Percentiles rank a stretch among this genome's conserved stretches.
phyloP scores from a whole-genome alignment of 2,888 invertebrate species.

The Embidobia sp. region DNA sequence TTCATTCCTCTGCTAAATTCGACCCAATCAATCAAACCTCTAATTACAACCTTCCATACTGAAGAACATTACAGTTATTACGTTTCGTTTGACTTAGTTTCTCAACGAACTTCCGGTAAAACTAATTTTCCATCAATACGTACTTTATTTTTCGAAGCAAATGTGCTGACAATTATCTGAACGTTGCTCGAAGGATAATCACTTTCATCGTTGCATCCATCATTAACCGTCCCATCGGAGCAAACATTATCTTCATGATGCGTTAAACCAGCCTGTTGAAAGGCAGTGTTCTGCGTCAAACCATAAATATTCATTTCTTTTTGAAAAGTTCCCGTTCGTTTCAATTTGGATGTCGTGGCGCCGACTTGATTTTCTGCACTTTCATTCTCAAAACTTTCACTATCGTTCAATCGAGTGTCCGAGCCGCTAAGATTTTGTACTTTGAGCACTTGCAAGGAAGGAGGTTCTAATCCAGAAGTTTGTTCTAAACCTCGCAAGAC shows the following conservation, averaged over 20 bases:
- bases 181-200: conserved; percentile 68
- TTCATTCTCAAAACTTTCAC: conserved; percentile 52
- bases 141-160: conserved; percentile 63
- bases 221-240: conserved; percentile 39
- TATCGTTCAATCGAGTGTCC: conserved; percentile 1
- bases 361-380: conserved; percentile 36
- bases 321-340: conserved; percentile 71
- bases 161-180: conserved; percentile 75
- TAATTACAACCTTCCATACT: too few species aligned
- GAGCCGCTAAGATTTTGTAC: conserved; percentile 27
- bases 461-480: conserved; percentile 69
- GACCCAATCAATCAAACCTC: too few species aligned
- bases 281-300: conserved; percentile 39
- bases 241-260: conserved; percentile 36
- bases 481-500: conserved; percentile 70
- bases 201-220: conserved; percentile 46
- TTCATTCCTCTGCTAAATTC: too few species aligned
- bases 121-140: too few species aligned
- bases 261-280: conserved; percentile 27
- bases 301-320: conserved; percentile 72
- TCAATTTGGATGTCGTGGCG: conserved; percentile 63
- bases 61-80: too few species aligned
- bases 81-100: too few species aligned
- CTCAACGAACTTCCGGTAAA: neutral
- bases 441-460: conserved; percentile 57